Base-by-base conservation (phyloP, 2,797 vertebrate species). In the Tinamus major region DNA sequence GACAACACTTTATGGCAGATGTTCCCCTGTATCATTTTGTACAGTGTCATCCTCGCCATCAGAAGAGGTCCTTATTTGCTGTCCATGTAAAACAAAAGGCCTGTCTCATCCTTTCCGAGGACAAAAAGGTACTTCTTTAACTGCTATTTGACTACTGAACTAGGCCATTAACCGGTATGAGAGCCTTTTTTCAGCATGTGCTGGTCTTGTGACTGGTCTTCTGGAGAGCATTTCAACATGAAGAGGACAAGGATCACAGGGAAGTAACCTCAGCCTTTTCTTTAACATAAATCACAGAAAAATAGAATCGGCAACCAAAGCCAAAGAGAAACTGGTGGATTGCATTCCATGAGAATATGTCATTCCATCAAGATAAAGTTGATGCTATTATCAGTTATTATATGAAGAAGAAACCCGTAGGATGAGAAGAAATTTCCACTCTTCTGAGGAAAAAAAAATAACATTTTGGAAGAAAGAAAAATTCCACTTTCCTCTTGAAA, bases 371-470 rank as follows among this genome's bases (percentile, higher is more conserved):
- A 77, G 76, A 86, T 63, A 84, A 74, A 91, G 63, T 33, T 0
- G 0, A 49, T 20, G 31, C 19, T 85, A 20, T 53, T 70, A 23
- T 18, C 23, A 51, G 24, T 51, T 90, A 61, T 72, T 91, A 29
- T 56, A 27, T 64, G 85, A 89, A 78, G 91, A 91, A 87, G 70
- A 88, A 93, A 96, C 68, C 46, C 86, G 82, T 46, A 7, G 48
- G 63, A 81, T 85, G 62, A 41, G 78, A 93, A 88, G 53, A 86
- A 94, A 94, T 92, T 94, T 79, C 65, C 93, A 79, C 51, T 91
- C 91, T 74, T 37, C 63, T 35, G 72, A 39, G 85, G 67, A 68
- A 92, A 85, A 75, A 21, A 67, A 33, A 56, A 89, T 59, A 68
- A 80, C 31, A 65, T 81, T 91, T 85, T 71, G 78, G 41, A 92